phyloP scores from a whole-genome alignment of 1,140 invertebrate species.

The Coenobita brevimanus region DNA sequence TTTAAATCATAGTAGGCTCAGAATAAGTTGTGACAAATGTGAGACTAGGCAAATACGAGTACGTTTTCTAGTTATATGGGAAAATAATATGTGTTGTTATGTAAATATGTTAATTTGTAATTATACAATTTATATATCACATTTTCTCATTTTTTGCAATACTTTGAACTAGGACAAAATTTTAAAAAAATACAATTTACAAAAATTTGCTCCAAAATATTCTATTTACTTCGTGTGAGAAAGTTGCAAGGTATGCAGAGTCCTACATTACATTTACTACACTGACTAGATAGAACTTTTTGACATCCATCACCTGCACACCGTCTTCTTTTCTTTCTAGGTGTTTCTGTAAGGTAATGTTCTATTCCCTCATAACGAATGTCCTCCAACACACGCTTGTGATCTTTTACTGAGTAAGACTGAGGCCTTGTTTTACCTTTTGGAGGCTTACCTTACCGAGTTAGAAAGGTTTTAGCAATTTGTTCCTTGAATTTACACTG shows the following conservation, averaged over 20 bases:
- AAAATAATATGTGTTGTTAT: too few relatives aligned
- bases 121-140: too few relatives aligned
- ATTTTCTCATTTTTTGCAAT: too few relatives aligned
- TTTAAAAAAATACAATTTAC: background rate
- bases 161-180: background rate
- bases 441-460: constrained; percentile 18
- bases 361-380: too few relatives aligned
- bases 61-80: too few relatives aligned
- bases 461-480: constrained; percentile 12
- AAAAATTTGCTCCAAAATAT: background rate
- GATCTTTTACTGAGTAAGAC: too few relatives aligned
- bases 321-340: constrained; percentile 10
- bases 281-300: background rate
- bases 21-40: too few relatives aligned
- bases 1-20: too few relatives aligned
- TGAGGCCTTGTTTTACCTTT: constrained; percentile 11
- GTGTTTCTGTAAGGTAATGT: constrained; percentile 22
- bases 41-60: too few relatives aligned
- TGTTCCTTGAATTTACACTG: constrained; percentile 20
- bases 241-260: background rate
- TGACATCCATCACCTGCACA: too few relatives aligned
- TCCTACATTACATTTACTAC: constrained; percentile 23
- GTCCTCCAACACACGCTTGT: constrained; percentile 11
- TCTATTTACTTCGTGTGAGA: constrained; percentile 45
- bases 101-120: too few relatives aligned